Conservation (phyloP, 2,113 vertebrate species). For the Leuciscus idus region DNA sequence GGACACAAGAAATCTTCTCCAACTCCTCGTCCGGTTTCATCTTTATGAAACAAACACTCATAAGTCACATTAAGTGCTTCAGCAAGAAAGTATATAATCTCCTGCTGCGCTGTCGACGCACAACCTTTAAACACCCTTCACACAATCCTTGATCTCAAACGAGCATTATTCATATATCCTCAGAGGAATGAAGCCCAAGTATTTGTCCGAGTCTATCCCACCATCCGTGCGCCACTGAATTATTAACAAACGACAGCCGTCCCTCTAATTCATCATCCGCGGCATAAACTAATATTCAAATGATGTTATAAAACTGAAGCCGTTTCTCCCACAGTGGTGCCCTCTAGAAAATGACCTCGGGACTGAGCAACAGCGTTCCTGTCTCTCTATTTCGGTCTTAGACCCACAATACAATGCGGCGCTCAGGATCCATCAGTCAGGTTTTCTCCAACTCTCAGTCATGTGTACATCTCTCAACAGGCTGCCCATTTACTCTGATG, state of each 20-base stretch:
- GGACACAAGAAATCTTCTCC: background rate
- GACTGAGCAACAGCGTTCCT: constrained; percentile 41
- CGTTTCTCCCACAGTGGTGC: constrained; percentile 57
- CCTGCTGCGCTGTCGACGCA: constrained; percentile 51
- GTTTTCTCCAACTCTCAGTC: constrained; percentile 47
- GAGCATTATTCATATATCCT: constrained; percentile 62
- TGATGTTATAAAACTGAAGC: constrained; percentile 60
- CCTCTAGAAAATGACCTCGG: constrained; percentile 59
- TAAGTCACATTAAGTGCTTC: constrained; percentile 57
- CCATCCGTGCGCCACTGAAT: constrained; percentile 54
- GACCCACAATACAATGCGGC: constrained; percentile 28
- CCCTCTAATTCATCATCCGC: constrained; percentile 59
- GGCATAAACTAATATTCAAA: constrained; percentile 60
- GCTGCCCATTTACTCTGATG: constrained; percentile 56
- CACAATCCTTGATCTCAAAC: constrained; percentile 56
- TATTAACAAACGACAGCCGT: constrained; percentile 60
- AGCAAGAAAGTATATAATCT: constrained; percentile 60
- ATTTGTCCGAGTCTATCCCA: constrained; percentile 54
- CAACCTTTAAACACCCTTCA: constrained; percentile 65
- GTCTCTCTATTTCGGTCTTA: constrained; percentile 33
- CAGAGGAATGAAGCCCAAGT: constrained; percentile 53
- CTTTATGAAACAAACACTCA: constrained; percentile 56
- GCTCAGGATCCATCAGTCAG: constrained; percentile 44
- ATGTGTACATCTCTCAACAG: constrained; percentile 36
- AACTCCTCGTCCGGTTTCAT: constrained; percentile 39